Conservation (phyloP, 1,140 invertebrate species). For the Dreissena rostriformis region DNA sequence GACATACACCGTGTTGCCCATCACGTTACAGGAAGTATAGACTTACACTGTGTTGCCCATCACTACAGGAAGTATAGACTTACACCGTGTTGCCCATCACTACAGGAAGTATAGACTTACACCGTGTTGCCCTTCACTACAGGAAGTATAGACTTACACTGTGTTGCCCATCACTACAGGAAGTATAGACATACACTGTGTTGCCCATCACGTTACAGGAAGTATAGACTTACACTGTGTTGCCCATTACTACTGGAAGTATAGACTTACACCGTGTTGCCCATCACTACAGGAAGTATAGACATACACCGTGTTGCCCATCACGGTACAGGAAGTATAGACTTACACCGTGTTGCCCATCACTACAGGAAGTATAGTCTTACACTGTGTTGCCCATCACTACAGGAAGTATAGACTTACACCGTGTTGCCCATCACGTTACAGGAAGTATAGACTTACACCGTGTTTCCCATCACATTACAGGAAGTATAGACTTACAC, state of each 20-base stretch:
- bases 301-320: slow-evolving; percentile 95
- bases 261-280: slow-evolving; percentile 91
- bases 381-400: slow-evolving; percentile 98
- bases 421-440: slow-evolving; percentile 99
- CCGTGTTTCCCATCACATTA: slow-evolving; percentile 98
- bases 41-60: slow-evolving; percentile 96
- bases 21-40: slow-evolving; percentile 90
- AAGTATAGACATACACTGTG: slow-evolving; percentile 86
- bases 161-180: slow-evolving; percentile 99
- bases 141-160: slow-evolving; percentile 84
- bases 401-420: slow-evolving; percentile 83
- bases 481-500: slow-evolving; percentile 85
- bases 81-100: slow-evolving; percentile 98
- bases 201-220: slow-evolving; percentile 98
- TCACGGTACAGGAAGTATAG: slow-evolving; percentile 87
- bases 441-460: slow-evolving; percentile 85
- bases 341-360: slow-evolving; percentile 96
- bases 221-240: slow-evolving; percentile 88
- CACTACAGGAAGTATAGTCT: slow-evolving; percentile 85
- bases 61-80: slow-evolving; percentile 85
- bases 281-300: slow-evolving; percentile 92
- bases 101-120: slow-evolving; percentile 83
- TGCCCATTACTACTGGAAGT: slow-evolving; percentile 96
- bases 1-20: slow-evolving; percentile 95
- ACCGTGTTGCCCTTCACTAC: slow-evolving; percentile 98